Percentiles rank a stretch among this genome's conserved stretches.
These are phyloP conservation scores for Luidia sarsii DNA, from an alignment of 53 echinoderm and acorn worm species.

Conservation along the genomic window DNA sequence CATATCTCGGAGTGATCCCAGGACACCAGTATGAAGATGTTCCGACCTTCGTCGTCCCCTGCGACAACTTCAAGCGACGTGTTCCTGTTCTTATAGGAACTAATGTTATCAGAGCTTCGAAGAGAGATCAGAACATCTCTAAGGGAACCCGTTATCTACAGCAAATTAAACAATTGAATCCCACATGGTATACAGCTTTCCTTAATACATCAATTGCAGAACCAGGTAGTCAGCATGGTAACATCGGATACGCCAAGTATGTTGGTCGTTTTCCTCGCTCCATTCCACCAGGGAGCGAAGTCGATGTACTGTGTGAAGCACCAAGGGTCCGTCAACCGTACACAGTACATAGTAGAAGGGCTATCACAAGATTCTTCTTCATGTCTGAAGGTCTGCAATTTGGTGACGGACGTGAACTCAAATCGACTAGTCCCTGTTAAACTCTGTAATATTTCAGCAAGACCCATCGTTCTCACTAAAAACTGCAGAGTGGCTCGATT, in stretches of 20 bases:
- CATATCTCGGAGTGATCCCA: background rate
- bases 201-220: background rate
- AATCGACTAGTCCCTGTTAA: background rate
- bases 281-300: constrained; percentile 27
- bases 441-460: background rate
- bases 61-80: constrained; percentile 11
- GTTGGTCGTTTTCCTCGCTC: background rate
- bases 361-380: background rate
- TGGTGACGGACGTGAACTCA: background rate
- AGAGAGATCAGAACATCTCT: constrained; percentile 1
- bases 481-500: background rate
- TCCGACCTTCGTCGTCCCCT: constrained; percentile 53
- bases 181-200: constrained; percentile 17
- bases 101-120: constrained; percentile 34
- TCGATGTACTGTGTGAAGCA: background rate
- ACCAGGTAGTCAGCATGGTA: background rate
- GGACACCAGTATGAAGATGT: constrained; percentile 14
- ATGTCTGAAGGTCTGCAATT: background rate
- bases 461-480: background rate
- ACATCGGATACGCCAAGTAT: constrained; percentile 2
- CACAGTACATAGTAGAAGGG: background rate
- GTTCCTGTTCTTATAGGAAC: constrained; percentile 54
- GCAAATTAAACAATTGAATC: background rate
- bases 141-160: constrained; percentile 9
- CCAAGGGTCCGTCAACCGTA: background rate